Conservation (phyloP, 2,888 invertebrate genomes). For the Pterostichus madidus region DNA sequence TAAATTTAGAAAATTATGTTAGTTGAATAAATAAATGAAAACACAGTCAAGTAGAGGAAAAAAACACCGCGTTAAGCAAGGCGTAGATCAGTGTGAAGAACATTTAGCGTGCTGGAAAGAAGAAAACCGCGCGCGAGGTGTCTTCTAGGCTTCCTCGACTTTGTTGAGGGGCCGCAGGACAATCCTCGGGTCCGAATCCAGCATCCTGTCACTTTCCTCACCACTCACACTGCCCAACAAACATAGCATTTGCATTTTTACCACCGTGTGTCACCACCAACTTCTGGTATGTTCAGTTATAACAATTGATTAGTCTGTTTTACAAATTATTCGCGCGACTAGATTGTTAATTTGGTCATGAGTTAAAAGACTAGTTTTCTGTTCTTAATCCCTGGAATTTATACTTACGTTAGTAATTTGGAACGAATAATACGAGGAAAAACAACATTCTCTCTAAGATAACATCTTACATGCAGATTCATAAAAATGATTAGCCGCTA, state of each 20-base stretch:
- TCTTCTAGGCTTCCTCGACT: constrained; percentile 78
- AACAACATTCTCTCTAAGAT: too few species aligned
- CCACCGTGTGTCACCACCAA: constrained; percentile 1
- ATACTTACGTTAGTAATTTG: constrained; percentile 34
- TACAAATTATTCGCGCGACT: constrained; percentile 28
- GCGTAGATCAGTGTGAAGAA: constrained; percentile 53
- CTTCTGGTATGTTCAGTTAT: constrained; percentile 58
- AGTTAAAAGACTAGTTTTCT: constrained; percentile 15
- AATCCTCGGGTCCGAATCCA: constrained; percentile 85
- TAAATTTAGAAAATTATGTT: not conserved
- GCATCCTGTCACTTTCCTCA: constrained; percentile 88
- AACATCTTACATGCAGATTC: too few species aligned
- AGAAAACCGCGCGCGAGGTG: constrained; percentile 4
- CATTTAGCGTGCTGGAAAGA: constrained; percentile 64
- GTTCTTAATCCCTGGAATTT: constrained; percentile 51
- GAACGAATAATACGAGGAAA: not conserved
- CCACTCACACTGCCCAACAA: constrained; percentile 79
- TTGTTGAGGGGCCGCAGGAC: constrained; percentile 83
- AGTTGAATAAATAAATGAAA: constrained; percentile 21
- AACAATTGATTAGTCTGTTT: constrained; percentile 8
- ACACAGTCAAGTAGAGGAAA: not conserved
- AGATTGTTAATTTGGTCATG: constrained; percentile 37
- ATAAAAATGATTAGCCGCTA: too few species aligned
- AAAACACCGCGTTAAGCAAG: constrained; percentile 48
- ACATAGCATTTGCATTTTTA: constrained; percentile 50